Percentiles rank a stretch among this genome's conserved stretches.
These are phyloP conservation scores for Dendrolimus punctatus DNA, from an alignment of 1,140 invertebrate genomes.

Conservation along the genomic window DNA sequence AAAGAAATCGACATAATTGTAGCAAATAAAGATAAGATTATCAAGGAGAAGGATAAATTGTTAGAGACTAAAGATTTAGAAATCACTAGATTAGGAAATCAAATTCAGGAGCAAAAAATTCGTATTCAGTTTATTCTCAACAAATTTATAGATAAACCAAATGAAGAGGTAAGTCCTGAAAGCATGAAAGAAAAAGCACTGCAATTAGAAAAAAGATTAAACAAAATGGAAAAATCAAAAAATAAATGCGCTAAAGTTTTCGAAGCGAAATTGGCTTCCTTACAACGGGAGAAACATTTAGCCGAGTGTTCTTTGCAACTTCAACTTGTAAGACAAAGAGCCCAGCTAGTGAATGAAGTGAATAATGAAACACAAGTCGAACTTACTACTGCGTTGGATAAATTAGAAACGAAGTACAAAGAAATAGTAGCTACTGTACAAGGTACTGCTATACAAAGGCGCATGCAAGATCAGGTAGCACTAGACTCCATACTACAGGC, in stretches of 20 bases:
- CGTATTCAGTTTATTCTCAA: slow-evolving; percentile 29
- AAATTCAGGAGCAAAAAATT: slow-evolving; percentile 34
- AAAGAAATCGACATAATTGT: slow-evolving; percentile 23
- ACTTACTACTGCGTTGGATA: slow-evolving; percentile 34
- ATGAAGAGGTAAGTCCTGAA: slow-evolving; percentile 20
- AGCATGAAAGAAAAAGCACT: slow-evolving; percentile 24
- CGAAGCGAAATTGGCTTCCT: slow-evolving; percentile 39
- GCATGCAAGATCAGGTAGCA: slow-evolving; percentile 52
- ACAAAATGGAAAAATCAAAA: slow-evolving; percentile 42
- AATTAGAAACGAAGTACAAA: slow-evolving; percentile 59
- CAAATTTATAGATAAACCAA: slow-evolving; percentile 32
- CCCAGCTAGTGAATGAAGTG: slow-evolving; percentile 39
- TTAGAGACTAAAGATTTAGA: slow-evolving; percentile 33
- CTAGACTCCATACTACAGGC: slow-evolving; percentile 48
- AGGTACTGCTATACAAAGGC: slow-evolving; percentile 50
- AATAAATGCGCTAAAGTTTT: slow-evolving; percentile 35
- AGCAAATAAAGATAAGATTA: slow-evolving; percentile 20
- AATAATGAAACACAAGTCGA: slow-evolving; percentile 45
- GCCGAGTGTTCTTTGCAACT: slow-evolving; percentile 47
- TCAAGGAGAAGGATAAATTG: slow-evolving; percentile 38
- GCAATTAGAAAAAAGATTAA: slow-evolving; percentile 41
- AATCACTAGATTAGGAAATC: slow-evolving; percentile 26
- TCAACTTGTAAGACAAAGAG: slow-evolving; percentile 45
- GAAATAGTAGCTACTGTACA: slow-evolving; percentile 56
- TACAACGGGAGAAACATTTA: slow-evolving; percentile 48